Base-by-base conservation (phyloP, 2,113 vertebrate species). In the Pterocles gutturalis region DNA sequence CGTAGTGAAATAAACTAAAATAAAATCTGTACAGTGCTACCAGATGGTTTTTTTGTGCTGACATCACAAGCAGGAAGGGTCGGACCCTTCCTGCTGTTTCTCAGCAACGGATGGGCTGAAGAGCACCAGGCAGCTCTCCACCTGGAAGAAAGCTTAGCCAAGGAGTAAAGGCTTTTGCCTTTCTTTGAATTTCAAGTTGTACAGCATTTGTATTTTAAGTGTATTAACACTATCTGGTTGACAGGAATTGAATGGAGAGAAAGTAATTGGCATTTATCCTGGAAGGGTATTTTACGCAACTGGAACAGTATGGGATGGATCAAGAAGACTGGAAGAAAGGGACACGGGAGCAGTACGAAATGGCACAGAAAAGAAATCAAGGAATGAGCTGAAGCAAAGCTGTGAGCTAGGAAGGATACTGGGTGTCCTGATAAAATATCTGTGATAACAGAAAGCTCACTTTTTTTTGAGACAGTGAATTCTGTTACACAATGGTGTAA, bases 31-130 rank as follows among this genome's bases (percentile, higher is more conserved):
- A 34, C 48, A 43, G 20, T 65, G 19, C 58, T 86, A 14, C 66
- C 91, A 97, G 76, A 79, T 69, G 60, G 13, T 61, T 67, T 65
- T 72, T 92, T 90, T 79, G n/a, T 79, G 61, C 34, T 92, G 91
- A 84, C 43, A 75, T 60, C 77, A 69, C 1, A 8, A 60, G 26
- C 64, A 81, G 48, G 67, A 88, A 55, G 41, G 24, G 31, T 33
- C 58, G 21, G 43, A 11, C 84, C n/a, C 34, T 90, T 92, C 48
- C 45, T 12, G 0, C 18, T 75, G 41, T 87, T 77, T 51, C 51
- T 77, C 66, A 89, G 41, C 29, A 65, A 36, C 7, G 48, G 88
- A 72, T 34, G 75, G 41, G 15, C 34, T 18, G 5, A 93, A 81
- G 64, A 83, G 28, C 55, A 87, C 17, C 18, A 81, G 19, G 12